Evolutionary conservation across 23 tunicate genomes (phyloP), one percentile per base, ranked within the genome.

Genomic region (Oikopleura dioica): DNA sequence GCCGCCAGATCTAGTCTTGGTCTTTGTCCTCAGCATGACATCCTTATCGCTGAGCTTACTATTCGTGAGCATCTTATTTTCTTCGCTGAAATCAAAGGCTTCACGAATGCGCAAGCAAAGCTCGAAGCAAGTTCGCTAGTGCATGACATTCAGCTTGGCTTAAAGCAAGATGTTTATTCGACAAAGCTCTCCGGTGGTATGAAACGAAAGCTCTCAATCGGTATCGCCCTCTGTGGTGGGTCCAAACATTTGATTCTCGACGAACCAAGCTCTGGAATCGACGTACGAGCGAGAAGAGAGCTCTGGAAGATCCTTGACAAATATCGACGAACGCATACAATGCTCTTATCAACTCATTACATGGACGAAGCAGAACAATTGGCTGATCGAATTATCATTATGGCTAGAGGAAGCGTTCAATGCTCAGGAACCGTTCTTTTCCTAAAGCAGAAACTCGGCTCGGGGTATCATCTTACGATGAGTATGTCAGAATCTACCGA

Each of bases 251-350:
- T 94, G 67, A 89, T 94, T 0, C 68, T 94, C 79, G 99, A 94
- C 38, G 99, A 94, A 67, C 99, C 99, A 5, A 94, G 95, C 34
- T 91, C 99, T 0, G 99, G 99, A 37, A 86, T 94, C 87, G 99
- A 94, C 79, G 95, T 94, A 32, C 79, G 95, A 16, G 88, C 99
- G 9, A 36, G 99, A 77, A 67, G 99, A 75, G 99, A 87, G 28
- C 81, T 94, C 68, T 94, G 99, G 99, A 84, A 82, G 1, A 86
- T 94, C 0, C 76, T 94, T 0, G 84, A 86, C 69, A n/a, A 76
- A 37, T 86, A 83, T 82, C 63, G 82, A 30, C 50, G 37, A 55
- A 63, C 81, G 35, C 83, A 88, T 75, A 80, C 99, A 0, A 86
- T 94, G 37, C 86, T 94, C 9, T 75, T 94, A 36, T 86, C 99